phyloP scores from a whole-genome alignment of 2,113 vertebrate genomes.

The Balaeniceps rex region DNA sequence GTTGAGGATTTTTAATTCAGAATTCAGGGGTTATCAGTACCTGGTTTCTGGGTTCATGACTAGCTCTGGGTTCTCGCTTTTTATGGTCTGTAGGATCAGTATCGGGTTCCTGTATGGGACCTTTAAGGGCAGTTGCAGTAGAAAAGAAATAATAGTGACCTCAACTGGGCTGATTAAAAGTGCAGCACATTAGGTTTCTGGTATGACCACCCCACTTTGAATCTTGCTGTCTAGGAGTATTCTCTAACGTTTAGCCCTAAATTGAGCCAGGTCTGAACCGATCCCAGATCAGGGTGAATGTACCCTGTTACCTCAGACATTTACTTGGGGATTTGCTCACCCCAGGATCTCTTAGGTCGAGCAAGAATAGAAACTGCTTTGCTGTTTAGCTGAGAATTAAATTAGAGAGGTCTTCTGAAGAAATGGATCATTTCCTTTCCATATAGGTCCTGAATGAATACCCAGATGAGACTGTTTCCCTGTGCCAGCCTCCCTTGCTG shows the following conservation, averaged over 20 bases:
- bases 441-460: not conserved
- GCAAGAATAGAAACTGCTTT: not conserved
- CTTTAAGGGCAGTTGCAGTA: not conserved
- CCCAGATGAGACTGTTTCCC: not conserved
- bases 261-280: not conserved
- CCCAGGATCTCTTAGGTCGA: not conserved
- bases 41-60: not conserved
- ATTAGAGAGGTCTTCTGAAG: not conserved
- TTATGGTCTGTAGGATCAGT: not conserved
- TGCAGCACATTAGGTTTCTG: not conserved
- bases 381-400: not conserved
- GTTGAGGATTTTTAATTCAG: not conserved
- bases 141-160: not conserved
- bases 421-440: not conserved
- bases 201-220: not conserved
- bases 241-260: not conserved
- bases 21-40: not conserved
- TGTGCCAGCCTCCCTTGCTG: not conserved
- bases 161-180: not conserved
- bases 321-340: not conserved
- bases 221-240: not conserved
- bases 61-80: not conserved
- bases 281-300: not conserved
- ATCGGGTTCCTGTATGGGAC: fast-evolving
- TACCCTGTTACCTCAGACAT: not conserved